These are phyloP conservation scores for Frieseomelitta varia DNA, from an alignment of 1,140 invertebrate genomes.

Conservation along the genomic window DNA sequence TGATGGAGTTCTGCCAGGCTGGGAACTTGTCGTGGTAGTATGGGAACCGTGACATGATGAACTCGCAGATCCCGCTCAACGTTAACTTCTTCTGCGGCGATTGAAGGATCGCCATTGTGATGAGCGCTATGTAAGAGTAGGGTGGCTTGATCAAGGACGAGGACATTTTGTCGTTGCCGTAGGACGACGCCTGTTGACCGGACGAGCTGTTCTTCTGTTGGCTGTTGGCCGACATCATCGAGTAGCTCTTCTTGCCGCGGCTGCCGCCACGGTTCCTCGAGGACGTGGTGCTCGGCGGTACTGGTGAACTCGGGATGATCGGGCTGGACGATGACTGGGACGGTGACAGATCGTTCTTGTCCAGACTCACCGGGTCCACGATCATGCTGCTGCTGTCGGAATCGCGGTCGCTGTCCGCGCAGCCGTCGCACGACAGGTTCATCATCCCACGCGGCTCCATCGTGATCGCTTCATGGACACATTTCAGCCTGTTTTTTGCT, in stretches of 20 bases:
- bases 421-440: slow-evolving; percentile 78
- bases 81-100: slow-evolving; percentile 98
- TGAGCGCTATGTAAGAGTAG: slow-evolving; percentile 98
- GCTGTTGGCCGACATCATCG: slow-evolving; percentile 69
- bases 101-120: slow-evolving; percentile 98
- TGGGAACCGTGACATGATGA: slow-evolving; percentile 98
- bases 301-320: slow-evolving; percentile 66
- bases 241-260: slow-evolving; percentile 72
- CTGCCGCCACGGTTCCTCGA: slow-evolving; percentile 52
- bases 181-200: slow-evolving; percentile 55
- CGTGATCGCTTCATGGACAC: slow-evolving; percentile 58
- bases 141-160: slow-evolving; percentile 93
- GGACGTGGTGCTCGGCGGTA: slow-evolving; percentile 26
- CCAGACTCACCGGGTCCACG: slow-evolving; percentile 79
- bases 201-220: slow-evolving; percentile 56
- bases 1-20: slow-evolving; percentile 98
- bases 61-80: slow-evolving; percentile 98
- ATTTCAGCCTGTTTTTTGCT: neutral
- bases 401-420: slow-evolving; percentile 78
- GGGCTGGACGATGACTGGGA: slow-evolving; percentile 72
- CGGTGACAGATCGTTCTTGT: slow-evolving; percentile 76
- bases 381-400: slow-evolving; percentile 81
- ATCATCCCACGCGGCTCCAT: slow-evolving; percentile 70
- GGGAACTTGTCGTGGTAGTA: slow-evolving; percentile 98
- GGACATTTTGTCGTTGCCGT: slow-evolving; percentile 74